phyloP scores from a whole-genome alignment of 2,113 vertebrate genomes.

The human region GRCh38 chr4:181453001-181453500 shows the following conservation, averaged over 20 bases:
- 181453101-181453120: background rate
- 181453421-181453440: background rate
- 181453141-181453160: background rate
- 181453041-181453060: background rate
- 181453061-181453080: background rate
- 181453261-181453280: background rate
- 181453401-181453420: background rate
- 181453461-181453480: background rate
- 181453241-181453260: background rate
- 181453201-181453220: background rate
- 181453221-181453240: background rate
- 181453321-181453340: background rate
- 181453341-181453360: background rate
- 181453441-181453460: background rate
- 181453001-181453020: background rate
- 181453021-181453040: background rate
- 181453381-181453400: background rate
- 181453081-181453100: background rate
- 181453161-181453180: background rate
- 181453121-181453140: background rate
- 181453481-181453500: background rate
- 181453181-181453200: too few species aligned
- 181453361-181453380: background rate
- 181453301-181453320: background rate
- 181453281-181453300: background rate